phyloP scores from a whole-genome alignment of 1,140 invertebrate species.

The Lepidurus arcticus region DNA sequence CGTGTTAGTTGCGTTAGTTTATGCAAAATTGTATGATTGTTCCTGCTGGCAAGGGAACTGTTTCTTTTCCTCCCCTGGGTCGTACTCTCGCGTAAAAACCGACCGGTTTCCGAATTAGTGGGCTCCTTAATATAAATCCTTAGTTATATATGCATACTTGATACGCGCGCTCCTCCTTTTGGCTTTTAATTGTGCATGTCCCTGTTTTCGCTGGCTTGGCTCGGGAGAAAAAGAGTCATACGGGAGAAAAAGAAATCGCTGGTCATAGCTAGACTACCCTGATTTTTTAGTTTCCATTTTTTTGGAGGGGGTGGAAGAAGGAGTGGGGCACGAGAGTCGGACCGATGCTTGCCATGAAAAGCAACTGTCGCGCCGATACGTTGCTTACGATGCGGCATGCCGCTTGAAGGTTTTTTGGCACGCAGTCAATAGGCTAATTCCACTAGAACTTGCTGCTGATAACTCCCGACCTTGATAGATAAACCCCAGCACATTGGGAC shows the following conservation, averaged over 20 bases:
- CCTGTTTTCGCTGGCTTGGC: neutral
- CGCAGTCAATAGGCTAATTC: slow-evolving; percentile 17
- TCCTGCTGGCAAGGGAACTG: slow-evolving; percentile 4
- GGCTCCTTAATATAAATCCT: neutral
- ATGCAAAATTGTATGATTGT: neutral
- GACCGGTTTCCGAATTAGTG: slow-evolving; percentile 18
- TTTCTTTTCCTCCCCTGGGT: neutral
- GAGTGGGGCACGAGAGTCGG: neutral
- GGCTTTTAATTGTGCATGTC: neutral
- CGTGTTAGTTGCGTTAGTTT: neutral
- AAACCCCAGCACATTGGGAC: neutral
- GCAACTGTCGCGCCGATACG: slow-evolving; percentile 11
- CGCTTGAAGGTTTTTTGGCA: neutral
- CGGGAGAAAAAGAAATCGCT: neutral
- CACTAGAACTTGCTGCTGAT: slow-evolving; percentile 3
- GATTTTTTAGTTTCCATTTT: neutral
- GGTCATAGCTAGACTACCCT: neutral
- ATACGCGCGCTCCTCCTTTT: neutral
- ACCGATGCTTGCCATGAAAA: neutral
- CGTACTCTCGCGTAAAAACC: slow-evolving; percentile 6
- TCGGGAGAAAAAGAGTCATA: neutral
- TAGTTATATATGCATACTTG: neutral
- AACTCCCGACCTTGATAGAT: slow-evolving; percentile 14
- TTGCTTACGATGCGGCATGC: slow-evolving; percentile 17
- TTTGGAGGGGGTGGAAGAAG: neutral